Base-by-base conservation (phyloP, 2,888 invertebrate genomes). In the Scrobipalpa atriplicella region DNA sequence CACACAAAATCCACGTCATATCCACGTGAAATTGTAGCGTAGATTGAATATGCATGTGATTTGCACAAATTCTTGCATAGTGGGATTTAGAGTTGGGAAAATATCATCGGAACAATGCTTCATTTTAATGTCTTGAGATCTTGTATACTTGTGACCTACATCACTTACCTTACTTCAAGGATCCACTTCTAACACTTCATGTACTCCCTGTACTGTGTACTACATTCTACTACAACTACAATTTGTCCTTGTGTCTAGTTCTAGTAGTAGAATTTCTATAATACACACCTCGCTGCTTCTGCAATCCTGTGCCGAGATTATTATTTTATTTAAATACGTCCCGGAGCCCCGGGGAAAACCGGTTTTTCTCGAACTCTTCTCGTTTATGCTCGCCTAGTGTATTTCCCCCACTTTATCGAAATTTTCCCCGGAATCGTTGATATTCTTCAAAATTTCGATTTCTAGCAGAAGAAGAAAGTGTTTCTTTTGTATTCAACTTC, bases 321-420 rank as follows among this genome's bases (percentile, higher is more conserved):
- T 89, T 88, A 83, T 86, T 86, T 85, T 85, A 85, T 86, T 85
- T 84, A 84, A 87, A 85, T 81, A 75, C 76, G 73, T 69, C 69
- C 75, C 72, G 72, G 72, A 69, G 69, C 71, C 70, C 70, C 72
- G 70, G 66, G 66, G 54, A 36, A 62, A 52, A 67, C 65, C 51
- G 67, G 71, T 72, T 69, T 68, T 69, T 61, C 47, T 38, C 58
- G 18, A 76, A 41, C 70, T 77, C 77, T 74, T 68, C 19, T 0
- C 10, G 7, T 47, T 19, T 74, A 76, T 89, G 79, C 1, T 11
- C 6, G 70, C 88, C 86, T 87, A 73, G 87, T 89, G 81, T 72
- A 77, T 84, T 87, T 87, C 85, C 86, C 86, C 86, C 86, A 88
- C 84, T 85, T 83, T 85, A 86, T 84, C 80, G 86, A 87, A 88